Evolutionary conservation across 2,888 invertebrate species (phyloP), one percentile per base, ranked within the genome.

Genomic region (Nymphalis c-album): DNA sequence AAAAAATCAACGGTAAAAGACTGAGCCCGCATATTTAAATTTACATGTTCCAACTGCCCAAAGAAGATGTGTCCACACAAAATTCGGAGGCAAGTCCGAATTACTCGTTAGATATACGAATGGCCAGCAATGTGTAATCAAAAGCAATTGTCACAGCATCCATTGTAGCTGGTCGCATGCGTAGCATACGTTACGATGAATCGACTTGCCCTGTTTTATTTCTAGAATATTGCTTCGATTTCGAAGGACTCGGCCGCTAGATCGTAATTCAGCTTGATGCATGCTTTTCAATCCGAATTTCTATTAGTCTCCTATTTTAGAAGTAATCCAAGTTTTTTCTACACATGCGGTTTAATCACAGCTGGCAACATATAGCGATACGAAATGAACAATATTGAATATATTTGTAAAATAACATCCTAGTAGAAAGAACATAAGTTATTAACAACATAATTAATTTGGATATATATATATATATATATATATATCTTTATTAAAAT

Each of bases 101-200:
- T 65, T 46, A 53, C 40, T 40, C 60, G 18, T 61, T 57, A 57
- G 48, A 62, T 60, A 63, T 46, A 57, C 57, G 57, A 63, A 67
- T 51, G 50, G 48, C 63, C 55, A 51, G 67, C 69, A 69, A 69
- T 69, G 67, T 66, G 67, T 66, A 73, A 73, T 73, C 71, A 71
- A 67, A 69, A 60, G 40, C 69, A 61, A 73, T 73, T 71, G 72
- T 73, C 63, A 64, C 20, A 51, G 61, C 53, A 60, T 45, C 60
- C 51, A 67, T 71, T 67, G 71, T 70, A 26, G 46, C 16, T 18
- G 35, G 57, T 57, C 18, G 58, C 58, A 48, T 64, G 50, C 58
- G n/a, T 40, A 16, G 40, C 58, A 48, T 64, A 50, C 31, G 58
- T 40, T 64, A 59, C 57, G 50, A 59, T 48, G 47, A 60, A 48